Base-by-base conservation (phyloP, 2,113 vertebrate species). In the Myotis davidii region DNA sequence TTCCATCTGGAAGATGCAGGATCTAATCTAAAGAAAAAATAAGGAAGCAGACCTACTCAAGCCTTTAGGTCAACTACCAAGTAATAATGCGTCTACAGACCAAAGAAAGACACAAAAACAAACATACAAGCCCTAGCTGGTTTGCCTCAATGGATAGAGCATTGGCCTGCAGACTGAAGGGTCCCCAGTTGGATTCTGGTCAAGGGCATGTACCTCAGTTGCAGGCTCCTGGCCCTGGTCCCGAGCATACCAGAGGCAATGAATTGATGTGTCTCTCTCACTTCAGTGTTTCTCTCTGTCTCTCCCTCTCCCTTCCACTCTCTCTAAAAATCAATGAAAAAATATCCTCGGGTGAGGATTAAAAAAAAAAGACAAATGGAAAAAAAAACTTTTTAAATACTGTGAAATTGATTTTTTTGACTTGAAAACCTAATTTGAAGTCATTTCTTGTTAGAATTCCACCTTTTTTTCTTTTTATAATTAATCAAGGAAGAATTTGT, bases 391-490 rank as follows among this genome's bases (percentile, higher is more conserved):
- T 69, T 20, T 54, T 20, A 90, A 94, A 67, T 67, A 59, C 39
- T 54, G 2, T 89, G 37, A 83, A 90, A 78, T 70, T 50, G 21
- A 87, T 54, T 78, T 77, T 77, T 78, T 37, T 20, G 27, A 5
- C 37, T 84, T 78, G 7, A 92, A 95, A 85, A 37, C 5, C 61
- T 69, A 84, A 39, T 70, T 39, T 67, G 70, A 94, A 81, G 45
- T 69, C 12, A 39, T 76, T 94, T 94, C 34, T 79, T 90, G 82
- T 81, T 86, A 59, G 25, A 86, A 93, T 77, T 74, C 37, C 23
- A 37, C 18, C 70, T 65, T 95, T 82, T 93, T 85, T 59, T 74
- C 42, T 32, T 32, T 59, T 94, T 87, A 72, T 87, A 77, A 27
- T 92, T 88, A 91, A 48, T 69, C 64, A n/a, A 67, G 25, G 34